These are phyloP conservation scores for Choloepus didactylus DNA, from an alignment of 2,797 vertebrate species.

Conservation along the genomic window DNA sequence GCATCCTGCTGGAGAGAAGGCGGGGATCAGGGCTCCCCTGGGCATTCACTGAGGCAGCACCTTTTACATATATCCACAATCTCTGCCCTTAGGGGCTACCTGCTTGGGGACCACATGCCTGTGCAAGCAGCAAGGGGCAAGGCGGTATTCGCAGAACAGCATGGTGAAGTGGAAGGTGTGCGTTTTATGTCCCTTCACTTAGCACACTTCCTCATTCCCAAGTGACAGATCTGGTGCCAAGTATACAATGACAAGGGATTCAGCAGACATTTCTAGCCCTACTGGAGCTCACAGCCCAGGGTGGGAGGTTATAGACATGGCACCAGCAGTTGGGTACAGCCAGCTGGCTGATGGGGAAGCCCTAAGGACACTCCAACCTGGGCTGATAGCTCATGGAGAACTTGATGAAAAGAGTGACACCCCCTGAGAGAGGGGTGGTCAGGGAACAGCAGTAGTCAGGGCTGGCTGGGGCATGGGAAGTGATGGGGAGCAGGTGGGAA, in stretches of 20 bases:
- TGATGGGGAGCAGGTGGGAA: background rate
- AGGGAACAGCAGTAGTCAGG: background rate
- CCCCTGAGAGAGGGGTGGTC: background rate
- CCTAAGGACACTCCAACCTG: background rate
- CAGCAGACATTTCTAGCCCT: background rate
- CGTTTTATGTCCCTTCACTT: background rate
- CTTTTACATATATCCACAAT: background rate
- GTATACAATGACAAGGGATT: background rate
- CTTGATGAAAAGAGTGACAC: background rate
- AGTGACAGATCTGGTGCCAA: background rate
- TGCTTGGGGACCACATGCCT: background rate
- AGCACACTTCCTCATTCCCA: background rate
- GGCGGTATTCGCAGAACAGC: background rate
- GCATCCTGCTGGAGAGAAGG: background rate
- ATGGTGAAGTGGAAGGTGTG: background rate
- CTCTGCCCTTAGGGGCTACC: background rate
- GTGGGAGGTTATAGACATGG: background rate
- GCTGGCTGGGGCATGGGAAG: background rate
- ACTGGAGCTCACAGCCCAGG: background rate
- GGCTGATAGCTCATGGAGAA: background rate
- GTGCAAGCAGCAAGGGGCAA: conserved; percentile 5
- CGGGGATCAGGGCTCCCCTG: background rate
- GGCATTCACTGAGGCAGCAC: background rate
- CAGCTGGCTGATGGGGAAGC: background rate
- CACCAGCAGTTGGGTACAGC: background rate